phyloP scores from a whole-genome alignment of 2,113 vertebrate species.

The Caranx melampygus region DNA sequence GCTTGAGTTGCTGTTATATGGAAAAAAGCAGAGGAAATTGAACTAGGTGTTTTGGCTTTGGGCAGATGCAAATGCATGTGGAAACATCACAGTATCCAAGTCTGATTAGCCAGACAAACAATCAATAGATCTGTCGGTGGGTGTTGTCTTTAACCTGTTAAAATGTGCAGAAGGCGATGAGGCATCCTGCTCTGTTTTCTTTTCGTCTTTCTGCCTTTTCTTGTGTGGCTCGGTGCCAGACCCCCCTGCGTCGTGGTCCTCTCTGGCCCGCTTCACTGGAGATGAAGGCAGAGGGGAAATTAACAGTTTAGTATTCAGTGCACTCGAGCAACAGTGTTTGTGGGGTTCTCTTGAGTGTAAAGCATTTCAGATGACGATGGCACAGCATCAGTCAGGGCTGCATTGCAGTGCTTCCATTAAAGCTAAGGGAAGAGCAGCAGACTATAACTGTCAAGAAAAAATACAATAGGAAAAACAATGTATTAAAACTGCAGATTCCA shows the following conservation, averaged over 20 bases:
- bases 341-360: slow-evolving; percentile 32
- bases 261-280: slow-evolving; percentile 80
- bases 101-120: slow-evolving; percentile 12
- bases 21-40: not conserved
- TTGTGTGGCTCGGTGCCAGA: slow-evolving; percentile 70
- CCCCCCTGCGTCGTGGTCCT: slow-evolving; percentile 57
- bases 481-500: not conserved
- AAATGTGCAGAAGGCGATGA: slow-evolving; percentile 36
- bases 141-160: slow-evolving; percentile 64
- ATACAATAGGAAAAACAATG: not conserved
- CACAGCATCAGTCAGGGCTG: slow-evolving; percentile 33
- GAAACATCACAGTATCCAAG: not conserved
- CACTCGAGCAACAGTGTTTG: slow-evolving; percentile 36
- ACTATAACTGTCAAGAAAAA: not conserved
- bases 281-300: slow-evolving; percentile 41
- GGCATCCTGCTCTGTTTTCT: slow-evolving; percentile 51
- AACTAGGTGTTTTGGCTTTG: not conserved
- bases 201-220: slow-evolving; percentile 78
- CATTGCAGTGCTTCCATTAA: slow-evolving; percentile 28
- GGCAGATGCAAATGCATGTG: not conserved
- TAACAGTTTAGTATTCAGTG: slow-evolving; percentile 60
- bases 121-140: not conserved
- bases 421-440: not conserved
- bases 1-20: slow-evolving; percentile 24
- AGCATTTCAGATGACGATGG: slow-evolving; percentile 31